phyloP scores from a whole-genome alignment of 2,888 invertebrate genomes.

The Fabriciana adippe region DNA sequence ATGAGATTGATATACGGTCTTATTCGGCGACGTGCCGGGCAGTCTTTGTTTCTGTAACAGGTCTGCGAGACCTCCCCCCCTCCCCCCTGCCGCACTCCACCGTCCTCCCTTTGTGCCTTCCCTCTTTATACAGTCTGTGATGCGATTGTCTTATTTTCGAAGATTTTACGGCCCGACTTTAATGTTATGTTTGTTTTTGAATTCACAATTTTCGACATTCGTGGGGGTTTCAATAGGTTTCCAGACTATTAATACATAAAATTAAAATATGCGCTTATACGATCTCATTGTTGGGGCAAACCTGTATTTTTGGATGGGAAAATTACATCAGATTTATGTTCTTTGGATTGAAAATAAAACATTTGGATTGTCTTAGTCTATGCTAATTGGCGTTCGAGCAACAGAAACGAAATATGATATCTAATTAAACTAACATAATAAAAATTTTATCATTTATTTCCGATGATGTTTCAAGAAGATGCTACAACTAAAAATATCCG shows the following conservation, averaged over 20 bases:
- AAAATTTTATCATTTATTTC: neutral
- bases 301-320: neutral
- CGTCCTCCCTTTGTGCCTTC: constrained; percentile 68
- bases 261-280: constrained; percentile 21
- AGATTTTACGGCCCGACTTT: constrained; percentile 43
- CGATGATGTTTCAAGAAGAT: neutral
- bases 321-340: constrained; percentile 6
- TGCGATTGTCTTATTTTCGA: constrained; percentile 73
- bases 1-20: constrained; percentile 78
- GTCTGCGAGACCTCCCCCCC: constrained; percentile 53
- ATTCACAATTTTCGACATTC: constrained; percentile 44
- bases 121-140: constrained; percentile 73
- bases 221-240: constrained; percentile 41
- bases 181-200: constrained; percentile 47
- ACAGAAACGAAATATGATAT: neutral
- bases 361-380: neutral
- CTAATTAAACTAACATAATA: neutral
- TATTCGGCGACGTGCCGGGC: constrained; percentile 75
- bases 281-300: constrained; percentile 6
- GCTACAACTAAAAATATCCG: constrained; percentile 18
- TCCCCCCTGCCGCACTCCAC: constrained; percentile 50
- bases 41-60: constrained; percentile 79
- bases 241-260: constrained; percentile 22
- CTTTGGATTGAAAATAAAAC: neutral
- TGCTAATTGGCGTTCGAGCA: neutral